Conservation (phyloP, 1,140 invertebrate genomes). For the Orius laevigatus region DNA sequence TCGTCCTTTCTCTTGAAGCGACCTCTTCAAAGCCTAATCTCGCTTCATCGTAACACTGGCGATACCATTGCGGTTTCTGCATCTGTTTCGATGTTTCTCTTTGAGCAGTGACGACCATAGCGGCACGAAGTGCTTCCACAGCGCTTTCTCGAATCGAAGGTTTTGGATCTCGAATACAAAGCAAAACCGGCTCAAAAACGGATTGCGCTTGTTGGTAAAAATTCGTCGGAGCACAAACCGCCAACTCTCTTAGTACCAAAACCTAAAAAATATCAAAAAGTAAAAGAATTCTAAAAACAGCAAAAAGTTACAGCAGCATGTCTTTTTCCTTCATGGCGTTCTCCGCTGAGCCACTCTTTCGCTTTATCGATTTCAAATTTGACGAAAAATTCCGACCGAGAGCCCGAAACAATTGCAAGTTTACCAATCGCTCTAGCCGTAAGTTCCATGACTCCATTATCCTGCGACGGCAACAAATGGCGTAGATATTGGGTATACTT, state of each 20-base stretch:
- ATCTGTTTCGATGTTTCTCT: constrained; percentile 81
- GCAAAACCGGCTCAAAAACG: constrained; percentile 93
- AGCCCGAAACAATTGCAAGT: constrained; percentile 77
- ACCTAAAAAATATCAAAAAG: constrained; percentile 31
- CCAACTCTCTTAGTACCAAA: constrained; percentile 80
- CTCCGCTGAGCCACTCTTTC: constrained; percentile 81
- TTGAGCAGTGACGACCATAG: constrained; percentile 84
- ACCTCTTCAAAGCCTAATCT: constrained; percentile 55
- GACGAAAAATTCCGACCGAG: constrained; percentile 86
- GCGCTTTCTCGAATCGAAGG: constrained; percentile 81
- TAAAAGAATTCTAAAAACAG: neutral
- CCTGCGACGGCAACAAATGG: constrained; percentile 74
- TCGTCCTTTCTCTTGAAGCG: constrained; percentile 52
- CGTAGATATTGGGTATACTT: constrained; percentile 86
- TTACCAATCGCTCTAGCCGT: constrained; percentile 89
- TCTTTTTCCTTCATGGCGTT: constrained; percentile 74
- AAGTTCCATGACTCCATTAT: constrained; percentile 86
- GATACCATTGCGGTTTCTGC: constrained; percentile 72
- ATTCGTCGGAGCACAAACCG: constrained; percentile 89
- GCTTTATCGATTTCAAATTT: constrained; percentile 91
- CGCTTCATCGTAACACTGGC: constrained; percentile 82
- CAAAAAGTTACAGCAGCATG: constrained; percentile 58
- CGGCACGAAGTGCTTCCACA: constrained; percentile 80
- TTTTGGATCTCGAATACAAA: constrained; percentile 81
- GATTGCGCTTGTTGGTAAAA: constrained; percentile 95